Base-by-base conservation (phyloP, 92 coral and sea anemone genomes). In the Chrysogorgia sp. region DNA sequence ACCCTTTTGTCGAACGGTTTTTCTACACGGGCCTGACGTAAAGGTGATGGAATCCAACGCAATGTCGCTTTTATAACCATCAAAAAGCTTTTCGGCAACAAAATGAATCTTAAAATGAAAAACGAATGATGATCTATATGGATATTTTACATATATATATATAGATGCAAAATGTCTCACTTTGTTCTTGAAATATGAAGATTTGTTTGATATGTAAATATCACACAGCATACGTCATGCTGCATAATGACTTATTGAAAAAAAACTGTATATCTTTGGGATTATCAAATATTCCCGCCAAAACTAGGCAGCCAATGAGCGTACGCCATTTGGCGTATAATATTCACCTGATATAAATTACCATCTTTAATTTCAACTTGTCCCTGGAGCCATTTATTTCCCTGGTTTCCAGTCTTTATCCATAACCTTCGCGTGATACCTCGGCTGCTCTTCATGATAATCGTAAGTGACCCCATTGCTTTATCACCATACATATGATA, bases 401-500 rank as follows among this genome's bases (percentile, higher is more conserved):
- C 76, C 30, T 43, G 31, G 57, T 69, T 69, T 0, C 76, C 76
- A 25, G 59, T 45, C 41, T 20, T 7, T 9, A 3, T 45, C 76
- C 76, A 69, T 10, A 69, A 31, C 30, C n/a, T 22, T 8, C 26
- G 22, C 7, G 40, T 10, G 20, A 21, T 22, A 25, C 41, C 76
- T 15, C 48, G 25, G 50, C 33, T 10, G 50, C 33, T 10, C 19
- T 48, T 69, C n/a, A 7, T 7, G 15, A 69, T 23, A 3, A 69
- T 41, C 34, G 1, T 47, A 17, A 69, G 34, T 24, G 29, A 7
- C 15, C 76, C 76, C 76, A 69, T 69, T 26, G 28, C 2, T 0
- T n/a, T 12, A 40, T 49, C 31, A 0, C 76, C 76, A 20, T 20
- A 29, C 76, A 69, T 69, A 19, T 69, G 76, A 24, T 47, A 69